Evolutionary conservation across 2,888 invertebrate species (phyloP).

Genomic region (Scaptomyza caliginosa): DNA sequence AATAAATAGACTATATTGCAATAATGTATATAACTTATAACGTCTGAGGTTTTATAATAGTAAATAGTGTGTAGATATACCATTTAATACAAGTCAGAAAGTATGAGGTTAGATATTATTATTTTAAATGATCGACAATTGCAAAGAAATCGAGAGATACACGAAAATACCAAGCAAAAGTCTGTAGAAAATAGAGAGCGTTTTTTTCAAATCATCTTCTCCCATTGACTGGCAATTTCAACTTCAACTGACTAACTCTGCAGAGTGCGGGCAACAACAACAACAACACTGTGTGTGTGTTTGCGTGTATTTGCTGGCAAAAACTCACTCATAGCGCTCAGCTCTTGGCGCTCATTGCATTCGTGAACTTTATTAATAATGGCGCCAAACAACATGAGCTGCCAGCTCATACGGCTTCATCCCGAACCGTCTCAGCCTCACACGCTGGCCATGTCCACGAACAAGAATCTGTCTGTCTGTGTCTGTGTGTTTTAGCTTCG

Average conservation of each 20-base stretch:
- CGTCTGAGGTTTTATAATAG: no score
- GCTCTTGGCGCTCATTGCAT: conserved; percentile 76
- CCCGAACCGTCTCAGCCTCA: conserved; percentile 14
- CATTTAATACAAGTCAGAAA: no score
- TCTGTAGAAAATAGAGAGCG: background rate
- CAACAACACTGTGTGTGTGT: conserved; percentile 5
- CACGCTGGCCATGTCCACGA: conserved; percentile 35
- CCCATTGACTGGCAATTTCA: conserved; percentile 11
- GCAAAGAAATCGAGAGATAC: no score
- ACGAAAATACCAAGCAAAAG: no score
- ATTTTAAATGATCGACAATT: no score
- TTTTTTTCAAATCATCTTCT: background rate
- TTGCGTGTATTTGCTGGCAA: conserved; percentile 41
- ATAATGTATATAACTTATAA: no score
- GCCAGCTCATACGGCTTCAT: conserved; percentile 13
- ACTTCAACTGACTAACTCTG: conserved; percentile 39
- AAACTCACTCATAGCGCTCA: conserved; percentile 78
- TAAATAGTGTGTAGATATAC: no score
- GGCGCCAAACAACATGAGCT: conserved; percentile 75
- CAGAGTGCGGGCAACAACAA: conserved; percentile 23
- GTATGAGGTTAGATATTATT: no score
- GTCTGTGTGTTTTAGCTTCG: conserved; percentile 41
- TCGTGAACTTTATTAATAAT: conserved; percentile 82
- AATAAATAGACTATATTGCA: no score
- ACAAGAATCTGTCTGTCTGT: conserved; percentile 25